Percentiles rank a stretch among this genome's conserved stretches.
phyloP scores from a whole-genome alignment of 2,113 vertebrate species.

The Syrmaticus mikado region DNA sequence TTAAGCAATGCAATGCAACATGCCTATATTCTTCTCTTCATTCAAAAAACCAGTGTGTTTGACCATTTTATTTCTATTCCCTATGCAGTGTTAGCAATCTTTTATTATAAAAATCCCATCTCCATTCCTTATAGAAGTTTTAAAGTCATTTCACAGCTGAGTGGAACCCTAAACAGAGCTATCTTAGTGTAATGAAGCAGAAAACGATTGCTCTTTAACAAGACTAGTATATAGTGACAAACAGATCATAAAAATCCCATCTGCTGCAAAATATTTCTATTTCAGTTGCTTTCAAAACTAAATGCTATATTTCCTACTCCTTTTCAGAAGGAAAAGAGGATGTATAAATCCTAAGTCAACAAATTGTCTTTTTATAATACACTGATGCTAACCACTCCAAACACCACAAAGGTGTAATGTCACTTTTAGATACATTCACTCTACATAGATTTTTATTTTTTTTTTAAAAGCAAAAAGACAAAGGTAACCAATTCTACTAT shows the following conservation, averaged over 20 bases:
- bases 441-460: neutral
- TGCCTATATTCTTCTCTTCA: slow-evolving; percentile 34
- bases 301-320: slow-evolving; percentile 77
- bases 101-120: slow-evolving; percentile 76
- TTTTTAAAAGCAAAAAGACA: neutral
- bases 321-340: slow-evolving; percentile 66
- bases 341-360: slow-evolving; percentile 57
- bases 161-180: slow-evolving; percentile 83
- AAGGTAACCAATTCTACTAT: neutral
- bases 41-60: slow-evolving; percentile 55
- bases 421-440: slow-evolving; percentile 2
- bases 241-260: slow-evolving; percentile 86
- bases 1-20: slow-evolving; percentile 21
- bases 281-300: slow-evolving; percentile 76
- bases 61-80: slow-evolving; percentile 71
- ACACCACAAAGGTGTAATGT: neutral
- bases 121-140: slow-evolving; percentile 81
- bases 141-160: slow-evolving; percentile 87
- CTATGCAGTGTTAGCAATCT: slow-evolving; percentile 67
- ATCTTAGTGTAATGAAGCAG: slow-evolving; percentile 86
- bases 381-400: slow-evolving; percentile 1
- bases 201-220: slow-evolving; percentile 84
- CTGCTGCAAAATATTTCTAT: slow-evolving; percentile 78
- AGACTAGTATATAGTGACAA: slow-evolving; percentile 84
- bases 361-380: slow-evolving; percentile 52